A percentile compares a stretch with the other conserved stretches of the same genome.
Evolutionary conservation across 2,888 invertebrate species (phyloP).

Genomic region (Apeira syringaria): DNA sequence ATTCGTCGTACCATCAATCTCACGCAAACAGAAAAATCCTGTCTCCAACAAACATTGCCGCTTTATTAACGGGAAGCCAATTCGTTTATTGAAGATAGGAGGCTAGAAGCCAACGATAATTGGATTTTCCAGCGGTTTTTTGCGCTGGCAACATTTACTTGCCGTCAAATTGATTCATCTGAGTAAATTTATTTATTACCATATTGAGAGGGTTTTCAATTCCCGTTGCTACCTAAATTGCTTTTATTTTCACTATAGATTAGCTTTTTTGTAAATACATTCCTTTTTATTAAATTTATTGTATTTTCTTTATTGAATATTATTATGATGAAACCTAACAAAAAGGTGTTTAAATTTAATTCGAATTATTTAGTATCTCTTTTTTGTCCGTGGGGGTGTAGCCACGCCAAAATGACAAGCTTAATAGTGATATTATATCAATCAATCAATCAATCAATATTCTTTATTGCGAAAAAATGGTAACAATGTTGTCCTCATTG

Average conservation of each 20-base stretch:
- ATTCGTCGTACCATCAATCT: not conserved
- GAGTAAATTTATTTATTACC: constrained; percentile 69
- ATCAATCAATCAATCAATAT: too few species aligned
- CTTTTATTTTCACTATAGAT: constrained; percentile 19
- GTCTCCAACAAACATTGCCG: constrained; percentile 14
- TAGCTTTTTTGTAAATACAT: too few species aligned
- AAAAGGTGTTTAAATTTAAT: too few species aligned
- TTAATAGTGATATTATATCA: too few species aligned
- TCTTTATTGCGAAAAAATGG: too few species aligned
- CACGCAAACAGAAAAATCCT: constrained; percentile 16
- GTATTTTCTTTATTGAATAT: too few species aligned
- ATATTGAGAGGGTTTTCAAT: constrained; percentile 64
- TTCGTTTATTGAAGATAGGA: constrained; percentile 43
- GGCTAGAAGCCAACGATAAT: constrained; percentile 54
- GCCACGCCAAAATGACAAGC: too few species aligned
- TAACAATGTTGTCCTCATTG: too few species aligned
- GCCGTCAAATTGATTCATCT: constrained; percentile 61
- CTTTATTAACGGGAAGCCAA: constrained; percentile 29
- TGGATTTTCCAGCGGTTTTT: constrained; percentile 58
- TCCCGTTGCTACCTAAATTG: constrained; percentile 10
- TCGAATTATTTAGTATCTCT: too few species aligned
- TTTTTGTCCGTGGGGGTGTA: too few species aligned
- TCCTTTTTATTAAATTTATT: too few species aligned
- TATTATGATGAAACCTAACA: too few species aligned
- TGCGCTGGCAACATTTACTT: constrained; percentile 49